Base-by-base conservation (phyloP, 2,113 vertebrate genomes). In the Bostrychus sinensis region DNA sequence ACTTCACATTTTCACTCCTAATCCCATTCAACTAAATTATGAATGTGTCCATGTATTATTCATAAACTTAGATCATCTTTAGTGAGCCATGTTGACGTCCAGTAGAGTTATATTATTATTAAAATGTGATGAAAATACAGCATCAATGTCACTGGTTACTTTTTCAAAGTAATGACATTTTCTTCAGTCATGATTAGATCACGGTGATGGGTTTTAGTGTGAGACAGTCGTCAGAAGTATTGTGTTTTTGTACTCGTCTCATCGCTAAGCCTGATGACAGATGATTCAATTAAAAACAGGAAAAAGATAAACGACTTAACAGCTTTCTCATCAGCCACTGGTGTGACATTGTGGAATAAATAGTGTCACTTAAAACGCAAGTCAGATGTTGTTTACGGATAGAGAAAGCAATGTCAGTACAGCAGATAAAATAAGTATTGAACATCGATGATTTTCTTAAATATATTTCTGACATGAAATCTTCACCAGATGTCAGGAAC, bases 11-110 rank as follows among this genome's bases (percentile, higher is more conserved):
- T 50, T 36, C 55, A n/a, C 46, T 38, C 56, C 50, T 73, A 34
- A 42, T 50, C 59, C 45, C 70, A 51, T 63, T 66, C 45, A 30
- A 50, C 73, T 82, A 22, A 36, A 76, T 82, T 64, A 82, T 72
- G 37, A 72, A 85, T 70, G 60, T 12, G n/a, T 22, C 12, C 22
- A 70, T 82, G 19, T 45, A 76, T 84, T 69, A 84, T 81, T 23
- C 62, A 78, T 75, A 23, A 1, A 55, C 32, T 64, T n/a, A 39
- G 62, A 48, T 78, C 38, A 43, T 58, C 42, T 81, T 77, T 60
- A 48, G 30, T 55, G 64, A 46, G 58, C 37, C 13, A 5, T 28
- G 46, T 14, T 28, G 25, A 23, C 23, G 23, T 51, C 48, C 25
- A 51, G 25, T 2, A 30, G n/a, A 55, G n/a, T 20, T 20, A 7